These are phyloP conservation scores for Chloroclystis v-ata DNA, from an alignment of 2,888 invertebrate genomes.

Conservation along the genomic window DNA sequence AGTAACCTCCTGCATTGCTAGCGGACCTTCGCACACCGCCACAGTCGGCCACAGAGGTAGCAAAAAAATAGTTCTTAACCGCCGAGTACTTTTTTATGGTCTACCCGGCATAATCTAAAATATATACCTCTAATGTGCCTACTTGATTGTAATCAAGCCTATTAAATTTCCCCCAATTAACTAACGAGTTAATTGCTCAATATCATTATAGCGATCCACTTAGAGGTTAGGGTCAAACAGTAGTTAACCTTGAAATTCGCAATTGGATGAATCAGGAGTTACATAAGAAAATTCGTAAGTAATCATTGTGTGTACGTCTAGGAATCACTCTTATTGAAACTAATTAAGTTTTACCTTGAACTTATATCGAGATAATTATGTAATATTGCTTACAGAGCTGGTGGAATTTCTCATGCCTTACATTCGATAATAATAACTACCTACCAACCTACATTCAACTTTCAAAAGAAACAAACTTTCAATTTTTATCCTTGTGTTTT, in stretches of 20 bases:
- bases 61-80: no score
- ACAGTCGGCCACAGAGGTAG: no score
- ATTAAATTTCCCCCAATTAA: constrained; percentile 1
- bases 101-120: not conserved
- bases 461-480: constrained; percentile 4
- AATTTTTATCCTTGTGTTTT: constrained; percentile 9
- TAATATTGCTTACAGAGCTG: no score
- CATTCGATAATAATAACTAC: no score
- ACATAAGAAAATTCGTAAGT: not conserved
- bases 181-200: not conserved
- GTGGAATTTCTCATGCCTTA: not conserved
- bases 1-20: no score
- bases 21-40: no score
- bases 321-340: not conserved
- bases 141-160: not conserved
- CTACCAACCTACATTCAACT: constrained; percentile 1
- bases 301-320: not conserved
- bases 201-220: not conserved
- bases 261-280: not conserved
- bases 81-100: no score
- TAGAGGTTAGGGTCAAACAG: not conserved
- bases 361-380: not conserved
- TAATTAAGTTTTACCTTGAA: not conserved
- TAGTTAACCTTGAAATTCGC: not conserved
- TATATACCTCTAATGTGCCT: not conserved